These are phyloP conservation scores for Ornithoptera priamus DNA, from an alignment of 2,888 invertebrate species.

Conservation along the genomic window DNA sequence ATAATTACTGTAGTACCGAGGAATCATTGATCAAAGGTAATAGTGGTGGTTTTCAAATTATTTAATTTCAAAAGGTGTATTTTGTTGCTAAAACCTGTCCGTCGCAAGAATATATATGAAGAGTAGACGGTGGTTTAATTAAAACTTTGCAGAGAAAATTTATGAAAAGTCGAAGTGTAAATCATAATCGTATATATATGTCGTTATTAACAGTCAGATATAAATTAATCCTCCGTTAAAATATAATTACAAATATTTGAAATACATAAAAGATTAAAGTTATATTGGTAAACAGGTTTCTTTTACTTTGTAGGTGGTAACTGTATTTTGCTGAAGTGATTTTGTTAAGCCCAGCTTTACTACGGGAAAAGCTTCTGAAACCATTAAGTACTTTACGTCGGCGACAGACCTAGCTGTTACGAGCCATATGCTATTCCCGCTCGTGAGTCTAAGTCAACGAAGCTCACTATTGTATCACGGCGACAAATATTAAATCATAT, in stretches of 20 bases:
- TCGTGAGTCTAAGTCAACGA: constrained; percentile 40
- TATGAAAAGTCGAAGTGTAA: constrained; percentile 32
- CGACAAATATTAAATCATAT: constrained; percentile 39
- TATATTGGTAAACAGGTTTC: background rate
- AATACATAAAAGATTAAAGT: too few species aligned
- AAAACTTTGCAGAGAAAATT: too few species aligned
- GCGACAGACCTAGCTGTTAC: constrained; percentile 39
- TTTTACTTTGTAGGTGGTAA: constrained; percentile 8
- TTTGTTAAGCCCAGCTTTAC: constrained; percentile 21
- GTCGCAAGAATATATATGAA: constrained; percentile 20
- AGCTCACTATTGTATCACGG: constrained; percentile 51
- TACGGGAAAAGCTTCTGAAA: constrained; percentile 41
- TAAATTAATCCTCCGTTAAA: too few species aligned
- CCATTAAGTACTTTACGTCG: constrained; percentile 54
- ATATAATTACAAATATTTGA: too few species aligned
- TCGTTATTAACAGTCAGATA: too few species aligned
- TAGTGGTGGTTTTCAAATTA: background rate
- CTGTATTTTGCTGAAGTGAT: constrained; percentile 11
- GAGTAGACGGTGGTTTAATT: background rate
- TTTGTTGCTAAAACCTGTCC: constrained; percentile 11
- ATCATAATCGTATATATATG: too few species aligned
- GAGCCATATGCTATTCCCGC: constrained; percentile 38
- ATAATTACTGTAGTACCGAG: background rate
- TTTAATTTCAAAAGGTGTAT: constrained; percentile 8
- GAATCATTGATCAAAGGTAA: background rate